Evolutionary conservation across 2,888 invertebrate genomes (phyloP).

Genomic region (Abrostola tripartita): DNA sequence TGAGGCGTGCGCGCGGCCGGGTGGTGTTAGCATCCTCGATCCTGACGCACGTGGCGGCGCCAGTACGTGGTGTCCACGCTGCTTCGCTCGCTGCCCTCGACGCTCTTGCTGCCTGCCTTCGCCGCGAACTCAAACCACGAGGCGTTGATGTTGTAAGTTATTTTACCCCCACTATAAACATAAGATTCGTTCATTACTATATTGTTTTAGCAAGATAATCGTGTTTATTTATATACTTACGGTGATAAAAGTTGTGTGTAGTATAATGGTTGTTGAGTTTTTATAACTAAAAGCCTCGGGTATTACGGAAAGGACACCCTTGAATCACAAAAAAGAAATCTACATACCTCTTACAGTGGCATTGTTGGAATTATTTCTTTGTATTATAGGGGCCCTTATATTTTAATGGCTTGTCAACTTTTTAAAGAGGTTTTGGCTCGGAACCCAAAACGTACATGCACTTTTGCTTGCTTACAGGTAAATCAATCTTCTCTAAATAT

Average conservation of each 20-base stretch:
- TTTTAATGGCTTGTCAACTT: conserved; percentile 3
- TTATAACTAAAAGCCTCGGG: background rate
- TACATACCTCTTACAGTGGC: background rate
- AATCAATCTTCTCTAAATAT: too few species aligned
- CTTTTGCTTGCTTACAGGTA: too few species aligned
- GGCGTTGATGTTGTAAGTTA: conserved; percentile 92
- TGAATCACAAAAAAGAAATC: background rate
- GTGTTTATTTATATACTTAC: too few species aligned
- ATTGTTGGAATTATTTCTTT: conserved; percentile 5
- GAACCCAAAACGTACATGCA: too few species aligned
- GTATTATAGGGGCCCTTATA: background rate
- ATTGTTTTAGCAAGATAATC: too few species aligned
- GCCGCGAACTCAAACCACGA: conserved; percentile 93
- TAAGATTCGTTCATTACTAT: too few species aligned
- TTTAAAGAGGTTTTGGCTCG: background rate
- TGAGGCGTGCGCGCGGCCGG: conserved; percentile 93
- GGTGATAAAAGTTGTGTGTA: too few species aligned
- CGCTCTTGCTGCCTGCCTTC: conserved; percentile 93
- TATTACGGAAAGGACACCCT: background rate
- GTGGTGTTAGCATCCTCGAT: conserved; percentile 94
- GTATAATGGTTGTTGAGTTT: too few species aligned
- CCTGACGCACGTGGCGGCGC: conserved; percentile 93
- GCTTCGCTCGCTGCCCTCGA: conserved; percentile 93
- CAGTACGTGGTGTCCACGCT: conserved; percentile 94
- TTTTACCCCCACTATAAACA: background rate